phyloP scores from a whole-genome alignment of 2,797 vertebrate species.

The Lithobates sylvaticus region DNA sequence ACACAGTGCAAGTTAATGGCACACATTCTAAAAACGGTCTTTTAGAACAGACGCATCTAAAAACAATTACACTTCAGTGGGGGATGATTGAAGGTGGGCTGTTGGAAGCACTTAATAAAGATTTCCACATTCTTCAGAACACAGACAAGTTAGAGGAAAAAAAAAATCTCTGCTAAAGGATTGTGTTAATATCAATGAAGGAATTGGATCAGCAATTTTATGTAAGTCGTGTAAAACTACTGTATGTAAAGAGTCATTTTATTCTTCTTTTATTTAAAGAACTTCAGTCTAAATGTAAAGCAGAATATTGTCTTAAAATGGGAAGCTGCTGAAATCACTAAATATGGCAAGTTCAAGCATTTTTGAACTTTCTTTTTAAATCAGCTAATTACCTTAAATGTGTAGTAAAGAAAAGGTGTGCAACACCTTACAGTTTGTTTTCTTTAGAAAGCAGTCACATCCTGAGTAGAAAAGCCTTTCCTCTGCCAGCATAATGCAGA shows the following conservation, averaged over 20 bases:
- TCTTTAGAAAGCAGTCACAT: too few species aligned
- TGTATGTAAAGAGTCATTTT: not conserved
- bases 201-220: not conserved
- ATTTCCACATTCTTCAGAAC: slow-evolving; percentile 21
- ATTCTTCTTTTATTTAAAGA: not conserved
- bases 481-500: too few species aligned
- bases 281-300: not conserved
- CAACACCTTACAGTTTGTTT: too few species aligned
- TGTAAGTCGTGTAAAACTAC: not conserved
- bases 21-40: slow-evolving; percentile 34
- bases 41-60: slow-evolving; percentile 20
- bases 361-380: too few species aligned
- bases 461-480: too few species aligned
- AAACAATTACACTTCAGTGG: slow-evolving; percentile 49
- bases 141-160: not conserved
- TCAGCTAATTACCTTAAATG: too few species aligned
- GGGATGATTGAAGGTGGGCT: slow-evolving; percentile 37
- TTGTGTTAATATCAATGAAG: not conserved
- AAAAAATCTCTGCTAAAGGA: not conserved
- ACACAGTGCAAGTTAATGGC: slow-evolving; percentile 40
- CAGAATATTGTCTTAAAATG: not conserved
- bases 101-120: slow-evolving; percentile 41
- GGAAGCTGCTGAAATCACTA: not conserved
- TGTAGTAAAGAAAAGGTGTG: too few species aligned
- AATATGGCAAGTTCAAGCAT: too few species aligned